Evolutionary conservation across 2,797 vertebrate species (phyloP).

Genomic region (Rhodeus uyekii): DNA sequence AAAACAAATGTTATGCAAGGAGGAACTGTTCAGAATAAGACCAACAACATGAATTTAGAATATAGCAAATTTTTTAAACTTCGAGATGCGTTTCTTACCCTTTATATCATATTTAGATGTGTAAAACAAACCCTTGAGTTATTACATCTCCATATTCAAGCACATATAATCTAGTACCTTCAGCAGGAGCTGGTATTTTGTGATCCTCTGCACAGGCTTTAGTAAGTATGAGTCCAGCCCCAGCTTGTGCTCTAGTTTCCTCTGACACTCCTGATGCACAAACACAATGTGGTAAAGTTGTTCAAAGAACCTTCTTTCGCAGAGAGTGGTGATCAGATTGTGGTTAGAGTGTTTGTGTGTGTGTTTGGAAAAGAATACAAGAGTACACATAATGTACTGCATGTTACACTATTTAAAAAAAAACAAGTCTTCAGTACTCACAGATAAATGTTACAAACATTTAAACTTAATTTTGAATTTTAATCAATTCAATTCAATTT

Average conservation of each 20-base stretch:
- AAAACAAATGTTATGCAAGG: background rate
- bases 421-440: background rate
- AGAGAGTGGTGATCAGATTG: background rate
- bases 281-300: conserved; percentile 1
- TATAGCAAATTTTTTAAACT: background rate
- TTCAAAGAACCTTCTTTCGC: background rate
- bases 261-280: conserved; percentile 91
- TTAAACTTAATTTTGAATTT: background rate
- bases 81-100: background rate
- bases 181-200: conserved; percentile 95
- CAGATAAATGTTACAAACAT: background rate
- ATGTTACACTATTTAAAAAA: background rate
- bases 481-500: no score
- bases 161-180: conserved; percentile 78
- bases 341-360: conserved; percentile 1
- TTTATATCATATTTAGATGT: background rate
- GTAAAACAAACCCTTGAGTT: background rate
- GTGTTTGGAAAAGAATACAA: background rate
- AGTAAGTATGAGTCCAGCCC: conserved; percentile 97
- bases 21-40: background rate
- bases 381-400: background rate
- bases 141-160: background rate
- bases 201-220: conserved; percentile 97
- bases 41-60: background rate
- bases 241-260: conserved; percentile 95